These are phyloP conservation scores for Deilephila elpenor DNA, from an alignment of 2,888 invertebrate genomes.

Conservation along the genomic window DNA sequence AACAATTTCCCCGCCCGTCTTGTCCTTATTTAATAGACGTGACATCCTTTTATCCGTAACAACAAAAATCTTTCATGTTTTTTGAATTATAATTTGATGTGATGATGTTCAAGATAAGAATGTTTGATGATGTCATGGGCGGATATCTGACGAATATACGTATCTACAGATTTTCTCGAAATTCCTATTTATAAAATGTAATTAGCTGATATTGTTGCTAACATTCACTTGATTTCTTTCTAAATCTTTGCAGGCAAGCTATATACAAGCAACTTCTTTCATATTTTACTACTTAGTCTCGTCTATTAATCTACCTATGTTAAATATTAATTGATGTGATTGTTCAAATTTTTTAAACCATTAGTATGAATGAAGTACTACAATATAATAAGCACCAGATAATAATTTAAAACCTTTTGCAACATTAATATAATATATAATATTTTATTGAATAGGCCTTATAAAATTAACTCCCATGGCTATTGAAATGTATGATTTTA, in stretches of 20 bases:
- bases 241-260: neutral
- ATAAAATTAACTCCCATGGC: too few species aligned
- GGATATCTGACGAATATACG: conserved; percentile 45
- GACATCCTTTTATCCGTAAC: neutral
- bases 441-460: too few species aligned
- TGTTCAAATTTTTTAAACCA: too few species aligned
- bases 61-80: neutral
- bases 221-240: neutral
- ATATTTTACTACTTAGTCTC: neutral
- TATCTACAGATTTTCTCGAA: neutral
- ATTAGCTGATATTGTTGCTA: neutral
- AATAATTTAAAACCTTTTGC: too few species aligned
- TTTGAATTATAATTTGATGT: neutral
- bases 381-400: too few species aligned
- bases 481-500: too few species aligned
- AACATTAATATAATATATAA: too few species aligned
- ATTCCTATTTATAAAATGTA: neutral
- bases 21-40: neutral
- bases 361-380: too few species aligned
- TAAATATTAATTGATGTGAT: too few species aligned
- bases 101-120: conserved; percentile 10
- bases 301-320: too few species aligned
- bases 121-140: conserved; percentile 58
- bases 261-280: neutral
- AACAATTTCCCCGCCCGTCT: neutral